Percentiles rank a stretch among this genome's conserved stretches.
These are phyloP conservation scores for Camelus bactrianus DNA, from an alignment of 2,113 vertebrate species.

Conservation along the genomic window DNA sequence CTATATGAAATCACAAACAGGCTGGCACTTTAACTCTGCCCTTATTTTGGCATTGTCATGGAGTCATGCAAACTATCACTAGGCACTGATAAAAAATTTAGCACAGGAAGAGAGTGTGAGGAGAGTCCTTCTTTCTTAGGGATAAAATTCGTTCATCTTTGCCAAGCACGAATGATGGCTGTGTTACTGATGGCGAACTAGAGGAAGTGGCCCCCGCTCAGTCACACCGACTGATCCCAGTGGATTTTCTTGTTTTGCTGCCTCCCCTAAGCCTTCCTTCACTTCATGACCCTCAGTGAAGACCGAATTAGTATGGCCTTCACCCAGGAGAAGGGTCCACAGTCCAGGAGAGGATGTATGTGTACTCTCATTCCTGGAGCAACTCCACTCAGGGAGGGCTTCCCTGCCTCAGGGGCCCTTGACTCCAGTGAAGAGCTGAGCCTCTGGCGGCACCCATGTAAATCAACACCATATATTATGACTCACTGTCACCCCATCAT, in stretches of 20 bases:
- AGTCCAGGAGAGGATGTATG: accelerated
- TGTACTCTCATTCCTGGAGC: not conserved
- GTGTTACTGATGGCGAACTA: not conserved
- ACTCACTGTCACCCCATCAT: not conserved
- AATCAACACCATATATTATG: not conserved
- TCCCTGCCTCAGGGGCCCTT: not conserved
- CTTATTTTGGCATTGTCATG: not conserved
- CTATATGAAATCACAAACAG: not conserved
- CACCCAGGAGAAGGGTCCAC: not conserved
- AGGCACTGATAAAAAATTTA: conserved; percentile 3
- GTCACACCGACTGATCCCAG: not conserved
- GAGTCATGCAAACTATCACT: not conserved
- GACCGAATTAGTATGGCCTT: not conserved
- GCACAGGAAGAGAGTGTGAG: not conserved
- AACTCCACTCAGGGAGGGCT: not conserved
- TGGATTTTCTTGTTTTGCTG: not conserved
- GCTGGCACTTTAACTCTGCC: not conserved
- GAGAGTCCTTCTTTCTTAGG: not conserved
- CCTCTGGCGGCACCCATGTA: not conserved
- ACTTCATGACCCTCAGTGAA: not conserved
- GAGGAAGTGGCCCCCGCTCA: not conserved
- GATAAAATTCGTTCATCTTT: conserved; percentile 36
- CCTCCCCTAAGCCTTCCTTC: not conserved
- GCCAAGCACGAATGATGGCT: not conserved
- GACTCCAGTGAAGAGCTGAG: not conserved